These are phyloP conservation scores for Linnaemya tessellans DNA, from an alignment of 2,888 invertebrate genomes.

Conservation along the genomic window DNA sequence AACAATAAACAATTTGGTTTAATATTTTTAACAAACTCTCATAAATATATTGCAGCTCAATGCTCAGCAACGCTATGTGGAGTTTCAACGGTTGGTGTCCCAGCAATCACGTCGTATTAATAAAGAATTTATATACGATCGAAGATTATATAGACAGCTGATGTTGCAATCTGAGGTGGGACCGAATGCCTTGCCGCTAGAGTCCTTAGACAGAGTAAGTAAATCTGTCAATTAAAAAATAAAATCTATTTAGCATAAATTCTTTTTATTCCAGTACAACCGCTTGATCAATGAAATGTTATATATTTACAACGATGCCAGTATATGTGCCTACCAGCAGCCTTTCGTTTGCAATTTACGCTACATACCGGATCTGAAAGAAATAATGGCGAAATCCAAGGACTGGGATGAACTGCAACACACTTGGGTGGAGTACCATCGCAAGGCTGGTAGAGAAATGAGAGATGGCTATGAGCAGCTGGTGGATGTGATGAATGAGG, in stretches of 20 bases:
- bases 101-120: constrained; percentile 89
- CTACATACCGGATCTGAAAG: constrained; percentile 90
- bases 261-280: constrained; percentile 87
- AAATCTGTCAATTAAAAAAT: not conserved
- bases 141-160: constrained; percentile 88
- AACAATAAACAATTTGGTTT: no score
- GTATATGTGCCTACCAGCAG: constrained; percentile 92
- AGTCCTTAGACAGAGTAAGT: constrained; percentile 91
- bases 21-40: no score
- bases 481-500: constrained; percentile 91
- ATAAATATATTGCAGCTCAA: constrained; percentile 86
- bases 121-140: constrained; percentile 87
- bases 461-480: constrained; percentile 92
- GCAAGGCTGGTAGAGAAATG: constrained; percentile 91
- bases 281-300: constrained; percentile 94
- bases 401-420: constrained; percentile 95
- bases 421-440: constrained; percentile 95
- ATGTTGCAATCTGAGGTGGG: constrained; percentile 91
- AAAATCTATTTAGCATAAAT: not conserved
- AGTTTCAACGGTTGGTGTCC: constrained; percentile 92
- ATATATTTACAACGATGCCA: constrained; percentile 92
- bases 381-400: constrained; percentile 90
- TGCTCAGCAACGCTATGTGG: constrained; percentile 91
- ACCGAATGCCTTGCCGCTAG: constrained; percentile 91
- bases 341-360: constrained; percentile 92